phyloP scores from a whole-genome alignment of 2,113 vertebrate genomes.

The Plecotus auritus region DNA sequence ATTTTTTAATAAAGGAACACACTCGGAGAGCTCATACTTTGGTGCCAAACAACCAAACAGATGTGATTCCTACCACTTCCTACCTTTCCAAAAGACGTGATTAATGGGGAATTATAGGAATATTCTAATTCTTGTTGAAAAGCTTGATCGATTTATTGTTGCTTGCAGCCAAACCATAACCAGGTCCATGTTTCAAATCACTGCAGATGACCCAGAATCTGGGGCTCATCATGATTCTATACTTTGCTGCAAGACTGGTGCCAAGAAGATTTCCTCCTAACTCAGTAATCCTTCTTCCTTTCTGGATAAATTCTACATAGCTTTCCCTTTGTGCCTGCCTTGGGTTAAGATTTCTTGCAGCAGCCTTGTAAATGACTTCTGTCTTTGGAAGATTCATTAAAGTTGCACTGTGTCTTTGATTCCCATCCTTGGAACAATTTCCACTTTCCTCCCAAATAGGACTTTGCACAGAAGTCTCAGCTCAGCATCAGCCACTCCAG shows the following conservation, averaged over 20 bases:
- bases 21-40: slow-evolving; percentile 47
- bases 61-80: slow-evolving; percentile 72
- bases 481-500: not conserved
- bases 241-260: slow-evolving; percentile 27
- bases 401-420: slow-evolving; percentile 18
- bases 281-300: slow-evolving; percentile 60
- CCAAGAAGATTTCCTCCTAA: slow-evolving; percentile 62
- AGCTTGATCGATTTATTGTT: slow-evolving; percentile 70
- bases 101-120: slow-evolving; percentile 74
- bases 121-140: slow-evolving; percentile 76
- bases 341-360: slow-evolving; percentile 35
- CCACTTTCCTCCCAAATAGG: slow-evolving; percentile 17
- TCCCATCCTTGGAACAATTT: slow-evolving; percentile 18
- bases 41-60: slow-evolving; percentile 67
- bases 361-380: slow-evolving; percentile 61
- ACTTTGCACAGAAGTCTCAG: slow-evolving; percentile 5
- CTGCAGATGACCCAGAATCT: slow-evolving; percentile 64
- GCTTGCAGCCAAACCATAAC: slow-evolving; percentile 70
- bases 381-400: slow-evolving; percentile 53
- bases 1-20: slow-evolving; percentile 67
- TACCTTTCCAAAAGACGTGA: slow-evolving; percentile 74
- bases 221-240: slow-evolving; percentile 59
- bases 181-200: slow-evolving; percentile 62
- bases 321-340: slow-evolving; percentile 48
- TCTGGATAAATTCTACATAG: slow-evolving; percentile 60